Evolutionary conservation across 2,797 vertebrate genomes (phyloP).

Genomic region (Bradypodion pumilum): DNA sequence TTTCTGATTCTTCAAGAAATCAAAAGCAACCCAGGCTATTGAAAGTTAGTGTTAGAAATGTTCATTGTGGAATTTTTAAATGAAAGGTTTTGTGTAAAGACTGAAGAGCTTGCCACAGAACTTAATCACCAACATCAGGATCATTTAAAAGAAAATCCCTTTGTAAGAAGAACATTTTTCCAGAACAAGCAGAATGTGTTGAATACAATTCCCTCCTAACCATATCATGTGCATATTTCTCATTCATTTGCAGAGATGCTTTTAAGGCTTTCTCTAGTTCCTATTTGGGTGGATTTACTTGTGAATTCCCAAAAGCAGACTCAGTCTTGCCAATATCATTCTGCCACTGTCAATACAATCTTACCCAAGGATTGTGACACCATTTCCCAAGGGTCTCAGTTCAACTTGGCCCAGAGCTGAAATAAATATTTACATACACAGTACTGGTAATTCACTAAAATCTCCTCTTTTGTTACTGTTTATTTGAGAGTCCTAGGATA

Average conservation of each 20-base stretch:
- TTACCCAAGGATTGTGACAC: too few relatives aligned
- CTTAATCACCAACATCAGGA: neutral
- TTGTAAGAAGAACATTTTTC: conserved; percentile 8
- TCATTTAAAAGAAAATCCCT: neutral
- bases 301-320: neutral
- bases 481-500: neutral
- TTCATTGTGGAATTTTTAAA: neutral
- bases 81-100: neutral
- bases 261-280: neutral
- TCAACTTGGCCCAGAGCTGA: neutral
- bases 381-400: neutral
- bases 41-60: neutral
- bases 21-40: neutral
- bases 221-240: neutral
- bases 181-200: conserved; percentile 3
- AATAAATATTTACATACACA: neutral
- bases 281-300: neutral
- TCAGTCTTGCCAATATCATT: neutral
- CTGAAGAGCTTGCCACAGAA: neutral
- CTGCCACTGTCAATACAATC: neutral
- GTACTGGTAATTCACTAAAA: neutral
- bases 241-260: neutral
- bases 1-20: neutral
- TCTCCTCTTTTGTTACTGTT: neutral
- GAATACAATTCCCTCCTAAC: neutral